These are phyloP conservation scores for Acomys russatus DNA, from an alignment of 2,797 vertebrate genomes.

Conservation along the genomic window DNA sequence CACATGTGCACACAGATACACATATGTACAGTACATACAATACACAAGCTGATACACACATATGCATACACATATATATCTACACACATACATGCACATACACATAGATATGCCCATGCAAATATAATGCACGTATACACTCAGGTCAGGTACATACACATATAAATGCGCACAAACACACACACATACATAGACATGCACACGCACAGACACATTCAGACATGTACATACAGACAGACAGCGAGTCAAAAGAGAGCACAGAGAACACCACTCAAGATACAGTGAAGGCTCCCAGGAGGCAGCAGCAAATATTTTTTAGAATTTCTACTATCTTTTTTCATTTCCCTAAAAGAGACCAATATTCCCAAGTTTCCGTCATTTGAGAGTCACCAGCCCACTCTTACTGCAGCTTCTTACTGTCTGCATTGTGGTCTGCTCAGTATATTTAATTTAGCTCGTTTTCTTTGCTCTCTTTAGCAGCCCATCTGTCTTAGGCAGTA, in stretches of 20 bases:
- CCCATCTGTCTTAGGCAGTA: constrained; percentile 45
- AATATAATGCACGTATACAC: not conserved
- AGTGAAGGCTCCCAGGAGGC: not conserved
- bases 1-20: too few species aligned
- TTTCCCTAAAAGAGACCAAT: not conserved
- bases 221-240: not conserved
- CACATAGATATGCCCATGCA: not conserved
- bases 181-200: accelerated
- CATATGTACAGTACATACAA: not conserved
- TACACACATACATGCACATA: not conserved
- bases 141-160: not conserved
- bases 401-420: constrained; percentile 30
- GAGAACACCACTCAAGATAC: not conserved
- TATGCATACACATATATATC: not conserved
- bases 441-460: constrained; percentile 33
- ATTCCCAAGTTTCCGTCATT: constrained; percentile 45
- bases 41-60: not conserved
- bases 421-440: constrained; percentile 11
- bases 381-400: constrained; percentile 6
- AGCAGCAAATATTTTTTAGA: constrained; percentile 56
- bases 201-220: not conserved
- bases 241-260: not conserved
- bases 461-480: constrained; percentile 56
- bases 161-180: not conserved
- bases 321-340: not conserved